Evolutionary conservation across 2,888 invertebrate species (phyloP).

Genomic region (Vanessa cardui): DNA sequence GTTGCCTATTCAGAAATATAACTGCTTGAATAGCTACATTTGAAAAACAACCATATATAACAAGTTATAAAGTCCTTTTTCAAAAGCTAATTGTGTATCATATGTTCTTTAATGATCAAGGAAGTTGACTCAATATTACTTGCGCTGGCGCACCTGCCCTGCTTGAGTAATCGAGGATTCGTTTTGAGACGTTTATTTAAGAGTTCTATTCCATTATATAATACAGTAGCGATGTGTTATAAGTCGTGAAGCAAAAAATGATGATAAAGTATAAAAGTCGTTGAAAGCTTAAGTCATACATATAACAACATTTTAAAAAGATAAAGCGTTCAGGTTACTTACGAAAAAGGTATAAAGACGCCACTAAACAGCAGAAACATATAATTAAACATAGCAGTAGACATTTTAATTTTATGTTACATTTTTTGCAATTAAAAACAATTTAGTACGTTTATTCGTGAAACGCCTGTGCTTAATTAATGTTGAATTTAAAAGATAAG

Average conservation of each 20-base stretch:
- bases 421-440: slow-evolving; percentile 17
- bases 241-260: background rate
- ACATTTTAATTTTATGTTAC: slow-evolving; percentile 6
- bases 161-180: slow-evolving; percentile 58
- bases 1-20: slow-evolving; percentile 1
- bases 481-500: slow-evolving; percentile 32
- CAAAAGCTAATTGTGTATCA: slow-evolving; percentile 26
- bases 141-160: slow-evolving; percentile 58
- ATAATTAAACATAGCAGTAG: slow-evolving; percentile 1
- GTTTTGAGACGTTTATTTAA: slow-evolving; percentile 35
- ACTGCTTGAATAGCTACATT: background rate
- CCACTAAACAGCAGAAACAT: background rate
- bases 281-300: background rate
- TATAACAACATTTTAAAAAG: background rate
- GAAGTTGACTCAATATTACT: slow-evolving; percentile 46
- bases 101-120: slow-evolving; percentile 42
- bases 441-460: slow-evolving; percentile 15
- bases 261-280: background rate
- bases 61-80: slow-evolving; percentile 24
- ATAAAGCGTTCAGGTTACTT: background rate
- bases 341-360: background rate
- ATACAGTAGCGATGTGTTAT: background rate
- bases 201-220: slow-evolving; percentile 32
- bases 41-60: slow-evolving; percentile 16
- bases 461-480: slow-evolving; percentile 16